A percentile compares a stretch with the other conserved stretches of the same genome.
phyloP scores from a whole-genome alignment of 2,797 vertebrate genomes.

The Argentina silus region DNA sequence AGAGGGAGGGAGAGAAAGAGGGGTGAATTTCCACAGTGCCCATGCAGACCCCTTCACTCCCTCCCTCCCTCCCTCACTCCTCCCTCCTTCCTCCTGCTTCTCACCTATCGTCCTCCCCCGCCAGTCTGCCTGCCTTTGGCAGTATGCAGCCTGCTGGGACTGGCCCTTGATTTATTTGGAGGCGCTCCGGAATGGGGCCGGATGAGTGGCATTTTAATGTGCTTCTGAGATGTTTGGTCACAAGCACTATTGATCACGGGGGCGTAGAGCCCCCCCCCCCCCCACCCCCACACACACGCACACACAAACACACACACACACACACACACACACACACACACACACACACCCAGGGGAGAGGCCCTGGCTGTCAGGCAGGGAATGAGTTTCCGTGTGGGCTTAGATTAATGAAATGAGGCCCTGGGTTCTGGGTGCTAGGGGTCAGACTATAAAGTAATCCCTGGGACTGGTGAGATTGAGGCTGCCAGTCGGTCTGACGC shows the following conservation, averaged over 20 bases:
- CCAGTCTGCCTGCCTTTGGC: slow-evolving; percentile 58
- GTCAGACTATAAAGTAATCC: slow-evolving; percentile 81
- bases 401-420: slow-evolving; percentile 81
- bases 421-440: slow-evolving; percentile 65
- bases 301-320: no score
- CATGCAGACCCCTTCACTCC: not conserved
- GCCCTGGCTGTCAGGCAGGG: slow-evolving; percentile 75
- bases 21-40: slow-evolving; percentile 33
- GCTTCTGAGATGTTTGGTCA: slow-evolving; percentile 85
- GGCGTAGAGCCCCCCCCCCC: slow-evolving; percentile 45
- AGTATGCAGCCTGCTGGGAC: slow-evolving; percentile 71
- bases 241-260: slow-evolving; percentile 83
- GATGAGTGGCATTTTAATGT: slow-evolving; percentile 87
- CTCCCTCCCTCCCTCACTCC: not conserved
- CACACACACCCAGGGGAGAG: slow-evolving; percentile 62
- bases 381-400: slow-evolving; percentile 79
- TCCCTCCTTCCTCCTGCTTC: slow-evolving; percentile 11
- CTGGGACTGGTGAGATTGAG: slow-evolving; percentile 71
- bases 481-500: slow-evolving; percentile 66
- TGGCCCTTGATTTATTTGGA: slow-evolving; percentile 81
- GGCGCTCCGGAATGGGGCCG: slow-evolving; percentile 65
- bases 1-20: slow-evolving; percentile 1
- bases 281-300: slow-evolving; percentile 60
- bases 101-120: slow-evolving; percentile 47
- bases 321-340: slow-evolving; percentile 59